Base-by-base conservation (phyloP, 2,888 invertebrate genomes). In the Abrostola triplasia region DNA sequence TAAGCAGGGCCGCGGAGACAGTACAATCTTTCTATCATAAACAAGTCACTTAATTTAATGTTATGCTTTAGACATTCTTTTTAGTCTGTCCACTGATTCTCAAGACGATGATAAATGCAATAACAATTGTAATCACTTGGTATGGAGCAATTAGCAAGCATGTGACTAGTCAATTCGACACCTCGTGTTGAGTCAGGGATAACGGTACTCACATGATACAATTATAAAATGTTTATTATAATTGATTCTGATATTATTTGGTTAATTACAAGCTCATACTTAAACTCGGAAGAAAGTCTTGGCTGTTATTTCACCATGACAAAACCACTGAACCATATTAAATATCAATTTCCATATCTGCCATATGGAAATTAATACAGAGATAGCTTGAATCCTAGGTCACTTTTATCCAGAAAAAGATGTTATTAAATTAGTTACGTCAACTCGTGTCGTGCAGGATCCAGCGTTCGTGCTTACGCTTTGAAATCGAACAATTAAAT, bases 61-160 rank as follows among this genome's bases (percentile, higher is more conserved):
- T 37, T 51, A 58, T 64, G 60, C 51, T 56, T 53, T 42, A 58
- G 41, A 55, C 35, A 56, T 64, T 52, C 51, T 55, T 70, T 56
- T 56, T 60, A 56, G 50, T 64, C 36, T 52, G 52, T 62, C 64
- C n/a, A n/a, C n/a, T 41, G 50, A 73, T 70, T 68, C 70, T 64
- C 65, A 68, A 78, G 79, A 77, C 65, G 62, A 74, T 74, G 85
- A 84, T 87, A 84, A 86, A 84, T 77, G 81, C 70, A 59, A 54
- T 84, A 89, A 90, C 83, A 76, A 85, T 85, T 80, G 84, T 88
- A 90, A 90, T 73, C 87, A 88, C 82, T 87, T 80, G 86, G 89
- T 86, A 87, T 84, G 77, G 70, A 79, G 74, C 82, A 88, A 89
- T 92, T 89, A 90, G 82, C 83, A 78, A 81, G 76, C 81, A 84